Conservation (phyloP, 2,113 vertebrate species). For the Tenebrosternarchus preto region DNA sequence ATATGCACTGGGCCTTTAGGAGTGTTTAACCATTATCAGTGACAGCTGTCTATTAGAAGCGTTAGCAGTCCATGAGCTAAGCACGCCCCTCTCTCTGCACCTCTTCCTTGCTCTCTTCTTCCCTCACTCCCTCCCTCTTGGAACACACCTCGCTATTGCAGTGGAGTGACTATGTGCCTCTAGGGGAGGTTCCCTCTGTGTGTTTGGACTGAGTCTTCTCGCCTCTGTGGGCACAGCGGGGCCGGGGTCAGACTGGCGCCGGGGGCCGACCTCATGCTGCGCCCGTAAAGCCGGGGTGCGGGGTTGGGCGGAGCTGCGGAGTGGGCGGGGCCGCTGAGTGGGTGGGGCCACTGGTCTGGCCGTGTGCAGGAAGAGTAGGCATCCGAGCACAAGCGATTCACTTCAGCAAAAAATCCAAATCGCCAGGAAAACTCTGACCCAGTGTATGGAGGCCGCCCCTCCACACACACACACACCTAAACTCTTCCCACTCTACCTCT, state of each 20-base stretch:
- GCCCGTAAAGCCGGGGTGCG: too few relatives aligned
- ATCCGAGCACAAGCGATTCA: slow-evolving; percentile 18
- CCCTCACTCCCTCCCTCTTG: neutral
- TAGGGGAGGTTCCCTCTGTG: slow-evolving; percentile 24
- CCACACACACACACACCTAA: too few relatives aligned
- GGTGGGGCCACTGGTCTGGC: too few relatives aligned
- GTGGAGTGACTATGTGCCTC: neutral
- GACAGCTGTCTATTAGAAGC: slow-evolving; percentile 37
- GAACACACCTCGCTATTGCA: slow-evolving; percentile 18
- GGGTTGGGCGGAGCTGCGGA: too few relatives aligned
- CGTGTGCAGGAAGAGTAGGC: neutral
- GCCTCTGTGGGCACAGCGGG: slow-evolving; percentile 28
- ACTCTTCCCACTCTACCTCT: neutral
- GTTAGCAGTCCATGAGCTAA: slow-evolving; percentile 33
- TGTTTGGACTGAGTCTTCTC: slow-evolving; percentile 19
- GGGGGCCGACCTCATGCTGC: slow-evolving; percentile 31
- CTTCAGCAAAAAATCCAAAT: slow-evolving; percentile 33
- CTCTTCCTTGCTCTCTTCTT: neutral
- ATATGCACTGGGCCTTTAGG: neutral
- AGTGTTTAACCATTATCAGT: slow-evolving; percentile 15
- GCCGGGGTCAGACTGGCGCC: slow-evolving; percentile 27
- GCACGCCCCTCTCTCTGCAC: neutral
- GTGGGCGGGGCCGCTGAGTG: too few relatives aligned
- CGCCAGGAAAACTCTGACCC: slow-evolving; percentile 42
- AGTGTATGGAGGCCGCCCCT: slow-evolving; percentile 37